A percentile compares a stretch with the other conserved stretches of the same genome.
Conservation (phyloP, 2,888 invertebrate species). For the Ornithoptera alexandrae region DNA sequence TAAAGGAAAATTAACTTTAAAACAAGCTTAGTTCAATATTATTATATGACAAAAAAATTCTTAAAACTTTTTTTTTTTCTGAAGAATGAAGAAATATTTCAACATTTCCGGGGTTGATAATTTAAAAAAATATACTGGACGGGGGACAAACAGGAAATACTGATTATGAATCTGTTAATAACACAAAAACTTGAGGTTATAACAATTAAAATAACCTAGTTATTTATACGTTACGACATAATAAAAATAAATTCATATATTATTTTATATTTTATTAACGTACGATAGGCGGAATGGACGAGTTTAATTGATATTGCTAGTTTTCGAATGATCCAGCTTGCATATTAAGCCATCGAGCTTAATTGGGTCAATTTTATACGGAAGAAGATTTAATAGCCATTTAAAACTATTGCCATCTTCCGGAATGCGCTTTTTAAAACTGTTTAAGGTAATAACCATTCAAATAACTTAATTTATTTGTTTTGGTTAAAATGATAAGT, state of each 20-base stretch:
- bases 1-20: too few species aligned
- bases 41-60: too few species aligned
- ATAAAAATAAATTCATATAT: constrained; percentile 9
- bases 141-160: too few species aligned
- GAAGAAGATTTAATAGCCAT: constrained; percentile 24
- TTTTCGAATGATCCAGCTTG: constrained; percentile 6
- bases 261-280: constrained; percentile 6
- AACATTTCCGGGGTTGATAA: too few species aligned
- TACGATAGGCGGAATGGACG: constrained; percentile 8
- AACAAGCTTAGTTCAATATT: too few species aligned
- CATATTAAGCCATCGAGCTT: constrained; percentile 20
- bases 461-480: background rate
- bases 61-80: too few species aligned
- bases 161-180: background rate
- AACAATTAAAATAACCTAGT: background rate
- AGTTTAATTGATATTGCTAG: constrained; percentile 18
- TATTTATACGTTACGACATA: constrained; percentile 17
- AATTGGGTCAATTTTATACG: constrained; percentile 1
- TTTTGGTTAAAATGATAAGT: too few species aligned
- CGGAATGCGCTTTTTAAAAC: background rate
- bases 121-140: too few species aligned
- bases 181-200: background rate
- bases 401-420: background rate
- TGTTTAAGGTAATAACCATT: background rate
- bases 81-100: too few species aligned